Evolutionary conservation across 1,140 invertebrate genomes (phyloP).

Genomic region (Brachionus paranguensis): DNA sequence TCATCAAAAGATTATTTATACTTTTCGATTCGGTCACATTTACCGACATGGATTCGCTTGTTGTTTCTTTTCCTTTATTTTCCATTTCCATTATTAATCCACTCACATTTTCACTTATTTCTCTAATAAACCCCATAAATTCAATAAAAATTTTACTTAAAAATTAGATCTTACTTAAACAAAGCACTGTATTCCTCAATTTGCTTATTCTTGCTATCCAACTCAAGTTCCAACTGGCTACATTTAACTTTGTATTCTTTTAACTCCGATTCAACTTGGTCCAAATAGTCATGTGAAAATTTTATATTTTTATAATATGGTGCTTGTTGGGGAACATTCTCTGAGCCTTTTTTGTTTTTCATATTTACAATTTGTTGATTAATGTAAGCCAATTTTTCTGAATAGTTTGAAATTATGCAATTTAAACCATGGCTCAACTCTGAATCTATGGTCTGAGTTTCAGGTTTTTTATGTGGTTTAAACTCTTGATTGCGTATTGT

Average conservation of each 20-base stretch:
- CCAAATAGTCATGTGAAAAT: neutral
- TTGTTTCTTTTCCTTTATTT: neutral
- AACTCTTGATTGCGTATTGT: neutral
- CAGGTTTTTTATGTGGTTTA: neutral
- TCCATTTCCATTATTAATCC: neutral
- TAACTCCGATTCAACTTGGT: neutral
- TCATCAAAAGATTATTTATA: neutral
- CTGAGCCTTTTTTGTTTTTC: neutral
- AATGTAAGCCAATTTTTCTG: neutral
- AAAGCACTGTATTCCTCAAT: neutral
- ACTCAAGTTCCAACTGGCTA: neutral
- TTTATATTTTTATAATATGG: neutral
- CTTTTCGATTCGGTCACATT: constrained; percentile 11
- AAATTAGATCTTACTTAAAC: neutral
- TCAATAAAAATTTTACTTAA: neutral
- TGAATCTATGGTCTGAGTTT: neutral
- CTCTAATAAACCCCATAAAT: neutral
- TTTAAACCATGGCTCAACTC: neutral
- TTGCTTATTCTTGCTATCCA: neutral
- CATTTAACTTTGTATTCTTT: neutral
- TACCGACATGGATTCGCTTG: neutral
- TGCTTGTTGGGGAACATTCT: neutral
- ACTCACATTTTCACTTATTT: constrained; percentile 23
- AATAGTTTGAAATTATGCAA: neutral
- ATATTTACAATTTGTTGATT: constrained; percentile 7